These are phyloP conservation scores for Epinephelus fuscoguttatus DNA, from an alignment of 2,113 vertebrate genomes.

Conservation along the genomic window DNA sequence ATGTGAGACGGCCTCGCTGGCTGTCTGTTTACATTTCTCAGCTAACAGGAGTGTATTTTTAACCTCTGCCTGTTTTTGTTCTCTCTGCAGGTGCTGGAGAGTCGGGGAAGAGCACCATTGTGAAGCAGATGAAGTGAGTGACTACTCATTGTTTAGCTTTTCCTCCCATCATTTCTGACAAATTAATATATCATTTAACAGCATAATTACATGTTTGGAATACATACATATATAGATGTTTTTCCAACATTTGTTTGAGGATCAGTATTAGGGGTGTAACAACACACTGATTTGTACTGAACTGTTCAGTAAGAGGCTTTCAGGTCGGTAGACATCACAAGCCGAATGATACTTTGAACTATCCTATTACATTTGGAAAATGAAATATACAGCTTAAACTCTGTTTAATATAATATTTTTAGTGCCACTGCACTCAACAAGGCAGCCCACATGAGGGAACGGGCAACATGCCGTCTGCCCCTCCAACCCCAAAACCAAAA, in stretches of 20 bases:
- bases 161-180: constrained; percentile 48
- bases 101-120: constrained; percentile 97
- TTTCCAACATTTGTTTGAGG: background rate
- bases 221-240: background rate
- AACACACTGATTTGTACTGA: no score
- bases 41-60: constrained; percentile 79
- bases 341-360: no score
- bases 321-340: no score
- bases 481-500: no score
- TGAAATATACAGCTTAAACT: no score
- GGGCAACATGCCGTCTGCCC: no score
- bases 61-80: constrained; percentile 82
- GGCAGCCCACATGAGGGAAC: no score
- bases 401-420: no score
- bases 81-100: constrained; percentile 92
- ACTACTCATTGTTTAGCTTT: constrained; percentile 69
- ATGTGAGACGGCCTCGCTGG: constrained; percentile 69
- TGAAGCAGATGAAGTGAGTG: constrained; percentile 99
- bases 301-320: no score
- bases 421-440: no score
- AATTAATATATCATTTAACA: constrained; percentile 6
- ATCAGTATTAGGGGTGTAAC: background rate
- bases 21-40: constrained; percentile 76
- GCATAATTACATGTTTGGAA: background rate
- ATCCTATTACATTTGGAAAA: no score